Percentiles rank a stretch among this genome's conserved stretches.
These are phyloP conservation scores for Aplidium turbinatum DNA, from an alignment of 23 tunicate species.

Conservation along the genomic window DNA sequence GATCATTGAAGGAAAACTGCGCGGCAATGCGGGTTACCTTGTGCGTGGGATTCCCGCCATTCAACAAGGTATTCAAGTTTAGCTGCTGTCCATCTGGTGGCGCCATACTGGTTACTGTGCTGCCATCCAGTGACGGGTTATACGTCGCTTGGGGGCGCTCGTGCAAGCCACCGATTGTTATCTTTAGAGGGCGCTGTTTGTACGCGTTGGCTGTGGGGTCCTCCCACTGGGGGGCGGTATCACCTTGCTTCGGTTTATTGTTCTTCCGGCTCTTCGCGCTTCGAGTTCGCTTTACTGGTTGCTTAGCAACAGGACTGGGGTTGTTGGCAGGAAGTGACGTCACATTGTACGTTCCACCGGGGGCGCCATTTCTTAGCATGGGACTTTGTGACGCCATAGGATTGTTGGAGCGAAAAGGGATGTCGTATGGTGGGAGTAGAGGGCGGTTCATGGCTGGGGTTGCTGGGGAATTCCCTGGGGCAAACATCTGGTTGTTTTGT, in stretches of 20 bases:
- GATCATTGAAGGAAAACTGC: no score
- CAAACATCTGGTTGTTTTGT: no score
- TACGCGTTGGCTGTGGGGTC: slow-evolving; percentile 4
- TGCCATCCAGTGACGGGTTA: slow-evolving; percentile 22
- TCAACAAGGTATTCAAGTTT: slow-evolving; percentile 35
- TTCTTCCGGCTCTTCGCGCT: background rate
- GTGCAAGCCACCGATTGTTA: slow-evolving; percentile 54
- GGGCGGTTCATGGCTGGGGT: no score
- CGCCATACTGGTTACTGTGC: slow-evolving; percentile 2
- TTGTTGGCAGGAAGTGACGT: no score
- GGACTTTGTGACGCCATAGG: no score
- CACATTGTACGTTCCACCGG: no score
- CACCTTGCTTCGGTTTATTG: background rate
- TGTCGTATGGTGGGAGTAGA: no score
- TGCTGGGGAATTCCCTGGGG: no score
- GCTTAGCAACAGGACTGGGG: no score
- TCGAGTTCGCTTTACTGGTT: slow-evolving; percentile 17
- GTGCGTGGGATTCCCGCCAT: background rate
- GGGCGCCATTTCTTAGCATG: no score
- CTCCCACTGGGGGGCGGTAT: slow-evolving; percentile 14
- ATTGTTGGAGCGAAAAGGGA: no score
- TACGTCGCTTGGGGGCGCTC: slow-evolving; percentile 46
- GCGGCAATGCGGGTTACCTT: background rate
- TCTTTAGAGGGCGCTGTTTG: slow-evolving; percentile 46
- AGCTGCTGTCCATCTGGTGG: slow-evolving; percentile 17